Conservation (phyloP, 2,888 invertebrate species). For the Cerceris ruficornis region DNA sequence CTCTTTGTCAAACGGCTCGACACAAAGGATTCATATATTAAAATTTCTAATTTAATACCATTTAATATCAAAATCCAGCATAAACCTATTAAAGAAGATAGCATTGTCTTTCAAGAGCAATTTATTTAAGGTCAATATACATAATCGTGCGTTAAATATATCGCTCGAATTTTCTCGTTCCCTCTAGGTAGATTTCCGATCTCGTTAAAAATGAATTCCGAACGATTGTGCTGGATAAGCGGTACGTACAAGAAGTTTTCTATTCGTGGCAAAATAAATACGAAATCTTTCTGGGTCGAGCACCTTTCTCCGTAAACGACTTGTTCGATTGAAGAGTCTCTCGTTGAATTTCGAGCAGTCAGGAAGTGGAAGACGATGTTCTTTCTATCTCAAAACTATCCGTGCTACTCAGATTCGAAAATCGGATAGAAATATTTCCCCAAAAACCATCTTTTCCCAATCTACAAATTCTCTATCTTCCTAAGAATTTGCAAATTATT, state of each 20-base stretch:
- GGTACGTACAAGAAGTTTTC: constrained; percentile 3
- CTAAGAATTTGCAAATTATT: too few relatives aligned
- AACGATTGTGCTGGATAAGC: constrained; percentile 15
- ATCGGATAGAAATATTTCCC: background rate
- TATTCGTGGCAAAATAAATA: constrained; percentile 42
- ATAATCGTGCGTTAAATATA: background rate
- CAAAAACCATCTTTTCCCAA: too few relatives aligned
- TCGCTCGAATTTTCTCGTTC: background rate
- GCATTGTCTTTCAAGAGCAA: background rate
- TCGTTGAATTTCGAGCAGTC: constrained; percentile 31
- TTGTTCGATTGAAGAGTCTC: constrained; percentile 19
- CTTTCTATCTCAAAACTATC: background rate
- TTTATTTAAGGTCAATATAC: background rate
- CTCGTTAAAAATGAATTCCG: background rate
- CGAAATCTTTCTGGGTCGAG: constrained; percentile 58
- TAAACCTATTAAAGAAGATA: too few relatives aligned
- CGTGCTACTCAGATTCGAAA: background rate
- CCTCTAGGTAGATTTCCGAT: background rate
- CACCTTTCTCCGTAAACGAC: constrained; percentile 36
- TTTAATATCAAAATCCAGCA: too few relatives aligned
- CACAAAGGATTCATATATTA: too few relatives aligned
- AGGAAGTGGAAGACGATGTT: constrained; percentile 9
- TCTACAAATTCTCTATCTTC: too few relatives aligned
- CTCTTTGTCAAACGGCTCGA: too few relatives aligned
- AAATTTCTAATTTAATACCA: too few relatives aligned